Conservation (phyloP, 2,888 invertebrate species). For the Chrysina gloriosa region DNA sequence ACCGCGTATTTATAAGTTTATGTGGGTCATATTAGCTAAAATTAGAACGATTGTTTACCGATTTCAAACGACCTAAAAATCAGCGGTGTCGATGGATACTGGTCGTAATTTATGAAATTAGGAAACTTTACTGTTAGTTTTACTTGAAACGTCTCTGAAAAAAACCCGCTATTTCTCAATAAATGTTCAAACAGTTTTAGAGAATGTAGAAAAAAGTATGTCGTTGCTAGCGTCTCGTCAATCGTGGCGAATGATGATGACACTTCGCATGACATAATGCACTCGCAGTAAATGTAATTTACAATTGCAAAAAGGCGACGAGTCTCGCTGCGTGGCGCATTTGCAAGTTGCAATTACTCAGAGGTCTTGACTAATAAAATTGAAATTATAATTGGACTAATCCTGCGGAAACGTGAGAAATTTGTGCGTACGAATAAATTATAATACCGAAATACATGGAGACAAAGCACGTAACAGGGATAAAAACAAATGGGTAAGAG, state of each 20-base stretch:
- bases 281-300: neutral
- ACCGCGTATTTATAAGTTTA: neutral
- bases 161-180: too few relatives aligned
- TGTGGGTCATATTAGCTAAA: slow-evolving; percentile 6
- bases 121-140: too few relatives aligned
- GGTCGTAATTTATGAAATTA: neutral
- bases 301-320: neutral
- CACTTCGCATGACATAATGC: neutral
- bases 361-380: neutral
- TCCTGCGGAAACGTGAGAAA: too few relatives aligned
- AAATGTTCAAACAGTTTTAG: neutral
- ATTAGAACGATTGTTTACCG: slow-evolving; percentile 9
- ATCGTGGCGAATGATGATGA: neutral
- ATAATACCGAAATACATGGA: too few relatives aligned
- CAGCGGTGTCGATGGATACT: neutral
- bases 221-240: neutral
- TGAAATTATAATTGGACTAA: too few relatives aligned
- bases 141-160: too few relatives aligned
- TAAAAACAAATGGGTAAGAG: too few relatives aligned
- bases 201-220: neutral
- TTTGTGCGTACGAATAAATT: too few relatives aligned
- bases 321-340: too few relatives aligned
- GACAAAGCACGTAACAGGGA: too few relatives aligned
- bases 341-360: neutral
- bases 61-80: neutral